A percentile compares a stretch with the other conserved stretches of the same genome.
Conservation (phyloP, 2,888 invertebrate species). For the Tetragonula carbonaria region DNA sequence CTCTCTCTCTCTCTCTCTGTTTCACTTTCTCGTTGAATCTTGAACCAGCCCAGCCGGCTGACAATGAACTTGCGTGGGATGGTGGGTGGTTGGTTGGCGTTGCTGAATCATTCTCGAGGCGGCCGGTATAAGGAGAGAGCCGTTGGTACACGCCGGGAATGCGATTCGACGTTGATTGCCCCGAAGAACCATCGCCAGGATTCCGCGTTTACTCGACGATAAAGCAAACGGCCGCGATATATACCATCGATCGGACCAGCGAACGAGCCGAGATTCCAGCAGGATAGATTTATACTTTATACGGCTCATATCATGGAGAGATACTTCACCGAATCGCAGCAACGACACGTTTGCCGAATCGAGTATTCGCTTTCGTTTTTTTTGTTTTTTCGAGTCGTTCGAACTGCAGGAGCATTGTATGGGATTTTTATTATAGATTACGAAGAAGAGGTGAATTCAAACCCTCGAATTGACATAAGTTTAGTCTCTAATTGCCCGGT, state of each 20-base stretch:
- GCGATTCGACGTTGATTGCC: conserved; percentile 59
- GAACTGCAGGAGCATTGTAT: background rate
- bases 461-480: too few relatives aligned
- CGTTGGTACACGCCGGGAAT: conserved; percentile 36
- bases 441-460: too few relatives aligned
- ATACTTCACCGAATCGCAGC: background rate
- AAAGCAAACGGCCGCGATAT: conserved; percentile 38
- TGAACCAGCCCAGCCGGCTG: conserved; percentile 1
- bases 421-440: too few relatives aligned
- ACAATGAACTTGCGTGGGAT: conserved; percentile 49
- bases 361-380: background rate
- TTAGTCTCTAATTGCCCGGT: too few relatives aligned
- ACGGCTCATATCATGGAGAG: background rate
- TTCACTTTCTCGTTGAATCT: background rate
- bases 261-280: background rate
- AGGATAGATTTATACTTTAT: background rate
- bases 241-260: conserved; percentile 24
- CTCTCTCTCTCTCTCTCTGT: background rate
- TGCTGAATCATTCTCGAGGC: conserved; percentile 26
- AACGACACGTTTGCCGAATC: background rate
- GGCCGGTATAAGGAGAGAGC: conserved; percentile 29
- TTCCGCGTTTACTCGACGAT: conserved; percentile 40
- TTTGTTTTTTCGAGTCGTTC: background rate
- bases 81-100: conserved; percentile 7
- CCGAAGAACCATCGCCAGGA: conserved; percentile 46